Evolutionary conservation across 1,140 invertebrate species (phyloP).

Genomic region (Drosophila bipectinata): DNA sequence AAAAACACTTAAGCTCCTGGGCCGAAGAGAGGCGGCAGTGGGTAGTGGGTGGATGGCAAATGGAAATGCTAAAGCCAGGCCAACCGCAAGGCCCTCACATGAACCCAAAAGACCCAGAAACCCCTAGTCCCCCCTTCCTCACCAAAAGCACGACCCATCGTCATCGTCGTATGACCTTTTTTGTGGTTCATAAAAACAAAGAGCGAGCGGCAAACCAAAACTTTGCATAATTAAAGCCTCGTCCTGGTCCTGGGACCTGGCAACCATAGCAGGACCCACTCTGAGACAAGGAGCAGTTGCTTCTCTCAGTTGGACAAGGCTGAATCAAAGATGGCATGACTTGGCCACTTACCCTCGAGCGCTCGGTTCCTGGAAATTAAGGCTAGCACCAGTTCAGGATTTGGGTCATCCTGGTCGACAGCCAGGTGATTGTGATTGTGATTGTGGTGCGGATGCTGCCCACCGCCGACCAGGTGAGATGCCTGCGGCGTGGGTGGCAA

Average conservation of each 20-base stretch:
- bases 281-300: constrained; percentile 13
- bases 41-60: constrained; percentile 16
- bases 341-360: constrained; percentile 90
- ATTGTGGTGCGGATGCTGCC: constrained; percentile 42
- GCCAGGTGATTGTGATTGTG: constrained; percentile 66
- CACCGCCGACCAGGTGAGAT: constrained; percentile 77
- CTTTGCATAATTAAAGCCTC: constrained; percentile 67
- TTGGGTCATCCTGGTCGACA: constrained; percentile 85
- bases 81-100: constrained; percentile 52
- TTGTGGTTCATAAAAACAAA: constrained; percentile 40
- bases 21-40: neutral
- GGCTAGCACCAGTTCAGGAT: constrained; percentile 92
- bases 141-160: constrained; percentile 20
- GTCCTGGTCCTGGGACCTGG: neutral
- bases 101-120: constrained; percentile 16
- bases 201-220: constrained; percentile 56
- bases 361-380: constrained; percentile 93
- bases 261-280: constrained; percentile 16
- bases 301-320: constrained; percentile 38
- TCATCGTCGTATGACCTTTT: constrained; percentile 27
- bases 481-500: constrained; percentile 85
- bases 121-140: constrained; percentile 13
- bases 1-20: constrained; percentile 70
- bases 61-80: constrained; percentile 44
- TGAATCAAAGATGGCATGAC: constrained; percentile 57